These are phyloP conservation scores for Australoheros scitulus DNA, from an alignment of 2,113 vertebrate genomes.

Conservation along the genomic window DNA sequence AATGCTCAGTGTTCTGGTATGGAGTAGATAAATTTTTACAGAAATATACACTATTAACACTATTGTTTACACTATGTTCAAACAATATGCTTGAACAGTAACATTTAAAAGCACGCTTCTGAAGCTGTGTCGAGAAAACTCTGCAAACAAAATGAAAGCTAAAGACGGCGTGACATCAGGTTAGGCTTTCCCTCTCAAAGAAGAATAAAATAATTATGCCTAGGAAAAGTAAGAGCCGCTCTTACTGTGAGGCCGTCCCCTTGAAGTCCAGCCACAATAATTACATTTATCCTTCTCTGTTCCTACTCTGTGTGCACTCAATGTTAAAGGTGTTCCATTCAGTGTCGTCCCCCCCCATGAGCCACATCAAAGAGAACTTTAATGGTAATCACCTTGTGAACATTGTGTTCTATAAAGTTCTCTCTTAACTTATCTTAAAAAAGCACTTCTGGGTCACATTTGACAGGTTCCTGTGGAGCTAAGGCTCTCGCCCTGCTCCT, in stretches of 20 bases:
- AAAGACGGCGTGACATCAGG: background rate
- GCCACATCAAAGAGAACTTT: background rate
- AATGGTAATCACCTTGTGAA: background rate
- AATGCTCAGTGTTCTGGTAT: accelerated
- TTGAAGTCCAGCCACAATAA: background rate
- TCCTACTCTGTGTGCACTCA: background rate
- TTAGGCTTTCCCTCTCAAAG: background rate
- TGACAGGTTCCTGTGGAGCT: conserved; percentile 56
- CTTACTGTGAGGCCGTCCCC: background rate
- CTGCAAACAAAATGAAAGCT: background rate
- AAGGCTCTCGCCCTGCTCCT: conserved; percentile 42
- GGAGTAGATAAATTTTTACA: background rate
- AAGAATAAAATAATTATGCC: background rate
- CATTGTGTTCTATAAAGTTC: conserved; percentile 1
- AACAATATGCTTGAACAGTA: background rate
- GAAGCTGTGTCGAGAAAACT: background rate
- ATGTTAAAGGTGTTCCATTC: background rate
- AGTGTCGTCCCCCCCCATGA: accelerated
- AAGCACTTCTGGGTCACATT: conserved; percentile 47
- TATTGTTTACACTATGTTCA: background rate
- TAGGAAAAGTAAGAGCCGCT: background rate
- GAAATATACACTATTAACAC: background rate
- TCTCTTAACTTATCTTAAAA: background rate
- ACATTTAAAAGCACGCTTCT: background rate
- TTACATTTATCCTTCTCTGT: background rate